Evolutionary conservation across 2,113 vertebrate genomes (phyloP).

Genomic region (Oriolus oriolus): DNA sequence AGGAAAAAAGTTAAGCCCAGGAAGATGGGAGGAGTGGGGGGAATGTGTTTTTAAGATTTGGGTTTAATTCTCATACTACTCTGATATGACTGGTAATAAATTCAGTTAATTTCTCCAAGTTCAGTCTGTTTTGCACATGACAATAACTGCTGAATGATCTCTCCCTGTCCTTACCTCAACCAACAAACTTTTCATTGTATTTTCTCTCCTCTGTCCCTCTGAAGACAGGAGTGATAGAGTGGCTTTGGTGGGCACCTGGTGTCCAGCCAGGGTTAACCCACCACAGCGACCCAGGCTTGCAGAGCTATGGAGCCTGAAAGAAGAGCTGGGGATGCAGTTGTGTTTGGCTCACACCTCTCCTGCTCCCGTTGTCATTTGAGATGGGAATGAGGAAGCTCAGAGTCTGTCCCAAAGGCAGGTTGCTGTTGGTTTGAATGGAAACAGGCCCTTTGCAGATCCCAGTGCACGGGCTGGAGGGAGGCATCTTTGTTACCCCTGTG

Average conservation of each 20-base stretch:
- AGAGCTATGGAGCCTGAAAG: background rate
- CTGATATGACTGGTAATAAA: background rate
- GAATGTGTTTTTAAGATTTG: background rate
- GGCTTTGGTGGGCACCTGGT: background rate
- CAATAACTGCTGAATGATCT: background rate
- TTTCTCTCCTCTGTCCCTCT: background rate
- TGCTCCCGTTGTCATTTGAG: background rate
- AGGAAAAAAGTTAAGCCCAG: background rate
- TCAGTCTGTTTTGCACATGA: background rate
- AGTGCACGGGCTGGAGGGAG: background rate
- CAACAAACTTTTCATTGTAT: background rate
- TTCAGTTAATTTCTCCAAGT: background rate
- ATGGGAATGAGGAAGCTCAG: background rate
- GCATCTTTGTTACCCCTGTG: background rate
- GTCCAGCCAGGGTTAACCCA: background rate
- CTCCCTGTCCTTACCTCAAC: background rate
- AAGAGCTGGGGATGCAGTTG: background rate
- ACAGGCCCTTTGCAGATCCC: background rate
- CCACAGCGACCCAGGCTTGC: too few species aligned
- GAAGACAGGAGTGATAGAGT: background rate
- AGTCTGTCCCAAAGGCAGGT: background rate
- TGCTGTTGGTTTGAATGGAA: background rate
- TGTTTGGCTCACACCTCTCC: background rate
- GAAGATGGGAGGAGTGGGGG: background rate
- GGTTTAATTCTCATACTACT: background rate